Evolutionary conservation across 1,140 invertebrate genomes (phyloP), one percentile per base, ranked within the genome.

Genomic region (Mya arenaria): DNA sequence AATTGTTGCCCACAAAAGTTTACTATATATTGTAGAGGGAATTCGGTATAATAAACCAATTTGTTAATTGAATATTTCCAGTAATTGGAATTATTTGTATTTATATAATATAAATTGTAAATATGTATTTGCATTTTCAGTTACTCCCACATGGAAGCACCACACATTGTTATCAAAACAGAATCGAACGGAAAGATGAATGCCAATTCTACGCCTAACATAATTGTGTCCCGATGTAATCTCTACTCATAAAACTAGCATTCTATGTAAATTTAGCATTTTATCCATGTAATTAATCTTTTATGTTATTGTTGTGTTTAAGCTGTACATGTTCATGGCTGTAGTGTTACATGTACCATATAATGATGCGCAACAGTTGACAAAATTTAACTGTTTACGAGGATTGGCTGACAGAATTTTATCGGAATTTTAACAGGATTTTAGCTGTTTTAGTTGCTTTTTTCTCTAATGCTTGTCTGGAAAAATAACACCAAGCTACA

Each of bases 131-230:
- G 17, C 48, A 32, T 37, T 34, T 34, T 82, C 17, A 78, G n/a
- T 83, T 41, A 71, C 82, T 79, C 48, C 85, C 88, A 87, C 84
- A 68, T 62, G 81, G 36, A 83, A 87, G 62, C 84, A 88, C 73
- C 84, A 88, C 73, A 78, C 86, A 23, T 72, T 88, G 25, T 79
- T 89, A 44, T 84, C 88, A 44, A 78, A 84, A 60, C 41, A 88
- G 34, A 89, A 89, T 68, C 71, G 88, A 44, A 89, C 88, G 30
- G 88, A 89, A 65, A 81, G 85, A 83, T 87, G 85, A 86, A 39
- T 52, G 48, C 48, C 28, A 23, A 17, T 4, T 17, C 48, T n/a
- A 52, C 48, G 25, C 48, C 19, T 52, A n/a, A n/a, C 48, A 52
- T 52, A 17, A 52, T 52, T 52, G 48, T 52, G 48, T 52, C 48